Evolutionary conservation across 1,140 invertebrate genomes (phyloP).

Genomic region (Trachymyrmex cornetzi): DNA sequence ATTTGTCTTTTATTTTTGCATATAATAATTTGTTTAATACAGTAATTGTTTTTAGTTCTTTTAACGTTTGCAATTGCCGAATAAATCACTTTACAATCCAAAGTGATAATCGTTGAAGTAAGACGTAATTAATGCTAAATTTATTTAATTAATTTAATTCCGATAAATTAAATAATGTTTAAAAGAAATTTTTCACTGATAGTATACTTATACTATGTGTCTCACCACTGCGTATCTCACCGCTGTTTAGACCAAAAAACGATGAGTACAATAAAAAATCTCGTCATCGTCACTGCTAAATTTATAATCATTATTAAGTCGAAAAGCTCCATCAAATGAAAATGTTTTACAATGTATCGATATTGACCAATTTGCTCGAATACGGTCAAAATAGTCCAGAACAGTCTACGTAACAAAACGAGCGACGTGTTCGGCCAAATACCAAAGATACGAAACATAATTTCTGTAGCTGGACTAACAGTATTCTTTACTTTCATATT

Average conservation of each 20-base stretch:
- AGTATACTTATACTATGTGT: background rate
- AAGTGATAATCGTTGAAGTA: background rate
- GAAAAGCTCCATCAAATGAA: background rate
- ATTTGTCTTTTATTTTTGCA: no score
- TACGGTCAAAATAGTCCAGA: background rate
- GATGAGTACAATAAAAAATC: background rate
- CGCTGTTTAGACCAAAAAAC: constrained; percentile 35
- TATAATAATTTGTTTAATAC: constrained; percentile 18
- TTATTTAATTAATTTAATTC: background rate
- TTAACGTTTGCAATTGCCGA: background rate
- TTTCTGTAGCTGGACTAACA: background rate
- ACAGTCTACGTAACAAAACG: background rate
- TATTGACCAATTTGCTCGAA: constrained; percentile 15
- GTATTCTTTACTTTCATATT: constrained; percentile 18
- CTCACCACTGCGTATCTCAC: constrained; percentile 11
- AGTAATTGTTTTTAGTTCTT: background rate
- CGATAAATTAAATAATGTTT: background rate
- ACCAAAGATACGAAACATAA: constrained; percentile 27
- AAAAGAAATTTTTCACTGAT: background rate
- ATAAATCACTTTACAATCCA: background rate
- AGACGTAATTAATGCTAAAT: constrained; percentile 21
- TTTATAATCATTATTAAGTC: background rate
- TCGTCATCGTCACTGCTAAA: background rate
- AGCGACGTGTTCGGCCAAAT: constrained; percentile 29
- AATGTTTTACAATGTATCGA: constrained; percentile 18